Conservation (phyloP, 2,888 invertebrate genomes). For the Drosophila cracens region DNA sequence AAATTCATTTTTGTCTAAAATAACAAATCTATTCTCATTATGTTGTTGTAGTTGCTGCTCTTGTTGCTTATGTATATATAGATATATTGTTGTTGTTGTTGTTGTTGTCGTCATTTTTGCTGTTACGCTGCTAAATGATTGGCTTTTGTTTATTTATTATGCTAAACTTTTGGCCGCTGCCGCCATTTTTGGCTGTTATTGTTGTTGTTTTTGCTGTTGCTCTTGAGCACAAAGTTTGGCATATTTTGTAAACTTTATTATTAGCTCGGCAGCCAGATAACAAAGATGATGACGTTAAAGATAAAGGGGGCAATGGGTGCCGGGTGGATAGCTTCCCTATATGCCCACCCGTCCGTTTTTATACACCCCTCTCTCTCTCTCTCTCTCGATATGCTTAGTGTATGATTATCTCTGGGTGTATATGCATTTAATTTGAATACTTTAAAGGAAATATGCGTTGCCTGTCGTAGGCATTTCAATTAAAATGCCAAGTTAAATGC, state of each 20-base stretch:
- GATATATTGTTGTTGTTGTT: background rate
- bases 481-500: constrained; percentile 61
- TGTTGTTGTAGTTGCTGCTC: constrained; percentile 39
- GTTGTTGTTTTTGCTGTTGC: constrained; percentile 17
- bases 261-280: constrained; percentile 66
- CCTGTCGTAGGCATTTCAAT: constrained; percentile 68
- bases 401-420: constrained; percentile 1
- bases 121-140: constrained; percentile 47
- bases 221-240: constrained; percentile 74
- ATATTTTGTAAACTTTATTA: constrained; percentile 82
- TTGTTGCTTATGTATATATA: constrained; percentile 15
- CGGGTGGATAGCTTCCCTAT: background rate
- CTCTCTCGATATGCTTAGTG: background rate
- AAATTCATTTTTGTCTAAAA: constrained; percentile 56
- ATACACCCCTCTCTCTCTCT: background rate
- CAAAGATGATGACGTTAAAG: constrained; percentile 23
- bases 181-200: constrained; percentile 16
- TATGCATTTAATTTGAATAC: constrained; percentile 71
- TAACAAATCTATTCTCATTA: constrained; percentile 74
- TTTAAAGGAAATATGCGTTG: constrained; percentile 49
- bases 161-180: constrained; percentile 61
- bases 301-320: constrained; percentile 1
- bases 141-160: constrained; percentile 73
- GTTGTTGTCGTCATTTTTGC: constrained; percentile 14
- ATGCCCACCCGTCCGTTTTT: background rate